These are phyloP conservation scores for Tupaia tana DNA, from an alignment of 2,113 vertebrate species.

Conservation along the genomic window DNA sequence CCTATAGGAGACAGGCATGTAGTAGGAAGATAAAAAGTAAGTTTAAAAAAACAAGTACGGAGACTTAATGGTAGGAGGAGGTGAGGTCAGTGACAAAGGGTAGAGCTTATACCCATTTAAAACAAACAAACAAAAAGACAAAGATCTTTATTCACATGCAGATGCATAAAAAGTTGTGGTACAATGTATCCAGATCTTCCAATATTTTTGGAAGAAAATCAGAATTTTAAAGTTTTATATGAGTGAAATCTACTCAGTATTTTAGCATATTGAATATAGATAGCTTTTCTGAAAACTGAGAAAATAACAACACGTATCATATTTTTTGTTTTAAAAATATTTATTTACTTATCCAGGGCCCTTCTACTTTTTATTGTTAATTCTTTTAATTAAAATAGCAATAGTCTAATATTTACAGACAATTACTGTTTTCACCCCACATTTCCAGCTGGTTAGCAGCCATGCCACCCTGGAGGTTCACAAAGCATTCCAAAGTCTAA, in stretches of 20 bases:
- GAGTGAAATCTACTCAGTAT: not conserved
- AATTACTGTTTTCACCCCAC: not conserved
- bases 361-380: not conserved
- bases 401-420: not conserved
- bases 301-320: not conserved
- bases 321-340: not conserved
- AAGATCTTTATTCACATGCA: not conserved
- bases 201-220: not conserved
- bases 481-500: not conserved
- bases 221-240: not conserved
- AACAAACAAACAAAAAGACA: not conserved
- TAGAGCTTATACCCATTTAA: not conserved
- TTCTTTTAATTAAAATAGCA: not conserved
- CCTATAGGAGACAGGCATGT: not conserved
- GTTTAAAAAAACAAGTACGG: not conserved
- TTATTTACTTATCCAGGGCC: conserved; percentile 4
- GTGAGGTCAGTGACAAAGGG: not conserved
- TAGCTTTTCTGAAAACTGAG: not conserved
- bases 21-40: not conserved
- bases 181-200: not conserved
- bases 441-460: not conserved
- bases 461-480: not conserved
- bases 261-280: not conserved
- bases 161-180: not conserved
- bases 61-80: not conserved